Evolutionary conservation across 2,113 vertebrate species (phyloP), one percentile per base, ranked within the genome.

Genomic region (Telmatochromis brachygnathus): DNA sequence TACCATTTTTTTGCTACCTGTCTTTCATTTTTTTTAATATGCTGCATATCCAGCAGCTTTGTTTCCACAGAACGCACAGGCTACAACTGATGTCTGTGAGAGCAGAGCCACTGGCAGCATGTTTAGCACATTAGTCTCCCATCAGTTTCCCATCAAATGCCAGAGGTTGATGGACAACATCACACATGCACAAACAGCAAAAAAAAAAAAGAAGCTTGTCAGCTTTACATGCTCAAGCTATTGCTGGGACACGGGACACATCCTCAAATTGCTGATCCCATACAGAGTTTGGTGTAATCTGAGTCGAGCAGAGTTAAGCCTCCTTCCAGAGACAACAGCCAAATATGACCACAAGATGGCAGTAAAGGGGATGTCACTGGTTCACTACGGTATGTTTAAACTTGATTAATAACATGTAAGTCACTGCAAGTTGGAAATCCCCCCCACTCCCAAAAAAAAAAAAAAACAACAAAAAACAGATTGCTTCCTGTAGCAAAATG

Each of bases 161-260:
- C 12, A 14, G 35, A 68, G n/a, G n/a, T 21, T 47, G 14, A 47
- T 7, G 39, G 9, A 28, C 21, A 45, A 7, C 17, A 62, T 33
- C 21, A 26, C 21, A 26, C 14, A 45, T 47, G 39, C 9, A 45
- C 23, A 75, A 75, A 75, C 21, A 11, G 9, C 21, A 21, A 23
- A 13, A 73, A 26, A 14, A 26, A 26, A 33, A 73, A 26, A 4
- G 23, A 14, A 37, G 21, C 37, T 15, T 45, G 5, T 45, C 13
- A 73, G 39, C 39, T 73, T 45, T 1, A 73, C 8, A 45, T 26
- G 68, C 8, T 73, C 14, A 11, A 26, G 8, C 13, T 6, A 5
- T 7, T 73, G 68, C 23, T 26, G 0, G 39, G 68, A 73, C 39
- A 45, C 0, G 8, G 4, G 5, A 73, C 68, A 9, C 11, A 10